Evolutionary conservation across 2,113 vertebrate species (phyloP).

Genomic region (Hypomesus transpacificus): DNA sequence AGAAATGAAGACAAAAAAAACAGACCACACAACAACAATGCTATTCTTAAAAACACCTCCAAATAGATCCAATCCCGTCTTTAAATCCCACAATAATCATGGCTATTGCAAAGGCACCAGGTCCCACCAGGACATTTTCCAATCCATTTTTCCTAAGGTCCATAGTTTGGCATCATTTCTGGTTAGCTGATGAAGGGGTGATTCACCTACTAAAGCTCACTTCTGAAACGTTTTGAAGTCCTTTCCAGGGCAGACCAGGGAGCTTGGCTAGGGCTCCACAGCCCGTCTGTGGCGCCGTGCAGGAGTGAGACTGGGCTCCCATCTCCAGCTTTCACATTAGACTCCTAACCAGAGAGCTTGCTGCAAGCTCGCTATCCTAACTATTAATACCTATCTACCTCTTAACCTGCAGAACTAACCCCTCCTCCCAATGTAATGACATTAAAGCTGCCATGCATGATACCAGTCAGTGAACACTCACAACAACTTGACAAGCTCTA

Average conservation of each 20-base stretch:
- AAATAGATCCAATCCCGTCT: no score
- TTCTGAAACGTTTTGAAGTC: constrained; percentile 20
- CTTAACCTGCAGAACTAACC: constrained; percentile 44
- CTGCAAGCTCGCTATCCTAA: constrained; percentile 25
- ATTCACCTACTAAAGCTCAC: constrained; percentile 21
- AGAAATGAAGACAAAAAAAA: constrained; percentile 23
- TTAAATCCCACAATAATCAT: no score
- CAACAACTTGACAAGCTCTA: not conserved
- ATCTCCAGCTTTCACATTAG: constrained; percentile 17
- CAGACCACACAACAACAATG: not conserved
- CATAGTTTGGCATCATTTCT: constrained; percentile 22
- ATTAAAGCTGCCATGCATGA: not conserved
- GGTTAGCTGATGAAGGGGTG: constrained; percentile 5
- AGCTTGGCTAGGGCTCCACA: not conserved
- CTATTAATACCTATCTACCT: constrained; percentile 19
- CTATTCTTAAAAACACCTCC: not conserved
- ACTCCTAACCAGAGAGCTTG: constrained; percentile 44
- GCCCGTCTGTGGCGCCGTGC: constrained; percentile 42
- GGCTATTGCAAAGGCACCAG: not conserved
- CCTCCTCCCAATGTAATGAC: constrained; percentile 4
- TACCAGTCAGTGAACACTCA: not conserved
- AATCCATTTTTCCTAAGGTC: not conserved
- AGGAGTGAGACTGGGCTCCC: constrained; percentile 25
- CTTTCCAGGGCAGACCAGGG: constrained; percentile 16
- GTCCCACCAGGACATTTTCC: not conserved